A percentile compares a stretch with the other conserved stretches of the same genome.
These are phyloP conservation scores for Cephalopachus bancanus DNA, from an alignment of 2,797 vertebrate species.

Conservation along the genomic window DNA sequence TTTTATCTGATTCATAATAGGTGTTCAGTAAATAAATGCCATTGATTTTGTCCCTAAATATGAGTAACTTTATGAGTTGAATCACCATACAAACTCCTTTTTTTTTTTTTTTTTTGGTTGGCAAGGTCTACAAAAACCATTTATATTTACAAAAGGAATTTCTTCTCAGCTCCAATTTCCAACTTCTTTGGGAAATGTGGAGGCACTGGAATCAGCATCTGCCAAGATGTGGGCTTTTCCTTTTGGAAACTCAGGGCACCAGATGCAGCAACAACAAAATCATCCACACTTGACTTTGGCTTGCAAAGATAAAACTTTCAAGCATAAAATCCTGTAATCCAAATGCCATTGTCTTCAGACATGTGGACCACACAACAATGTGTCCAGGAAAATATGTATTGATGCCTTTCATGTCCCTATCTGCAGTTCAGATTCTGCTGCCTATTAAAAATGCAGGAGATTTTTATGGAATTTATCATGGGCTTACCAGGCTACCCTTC, in stretches of 20 bases:
- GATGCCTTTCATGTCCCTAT: not conserved
- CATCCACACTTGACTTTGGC: not conserved
- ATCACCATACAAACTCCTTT: not conserved
- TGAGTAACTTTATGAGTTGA: not conserved
- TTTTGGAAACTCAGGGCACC: not conserved
- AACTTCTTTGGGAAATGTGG: not conserved
- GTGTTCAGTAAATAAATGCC: slow-evolving; percentile 33
- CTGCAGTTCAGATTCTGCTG: not conserved
- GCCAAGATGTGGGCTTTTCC: not conserved
- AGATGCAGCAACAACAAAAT: not conserved
- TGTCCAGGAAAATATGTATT: not conserved
- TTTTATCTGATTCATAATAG: not conserved
- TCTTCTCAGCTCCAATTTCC: not conserved
- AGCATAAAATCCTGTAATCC: slow-evolving; percentile 9
- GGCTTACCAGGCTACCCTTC: not conserved
- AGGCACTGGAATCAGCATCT: not conserved
- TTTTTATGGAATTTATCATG: slow-evolving; percentile 67
- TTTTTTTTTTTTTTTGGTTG: slow-evolving; percentile 39
- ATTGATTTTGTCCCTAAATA: slow-evolving; percentile 12
- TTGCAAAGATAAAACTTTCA: not conserved
- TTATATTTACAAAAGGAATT: not conserved
- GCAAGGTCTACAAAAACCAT: not conserved
- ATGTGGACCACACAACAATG: not conserved
- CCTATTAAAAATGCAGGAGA: slow-evolving; percentile 40
- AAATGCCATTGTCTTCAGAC: not conserved